These are phyloP conservation scores for Halesus radiatus DNA, from an alignment of 1,140 invertebrate genomes.

Conservation along the genomic window DNA sequence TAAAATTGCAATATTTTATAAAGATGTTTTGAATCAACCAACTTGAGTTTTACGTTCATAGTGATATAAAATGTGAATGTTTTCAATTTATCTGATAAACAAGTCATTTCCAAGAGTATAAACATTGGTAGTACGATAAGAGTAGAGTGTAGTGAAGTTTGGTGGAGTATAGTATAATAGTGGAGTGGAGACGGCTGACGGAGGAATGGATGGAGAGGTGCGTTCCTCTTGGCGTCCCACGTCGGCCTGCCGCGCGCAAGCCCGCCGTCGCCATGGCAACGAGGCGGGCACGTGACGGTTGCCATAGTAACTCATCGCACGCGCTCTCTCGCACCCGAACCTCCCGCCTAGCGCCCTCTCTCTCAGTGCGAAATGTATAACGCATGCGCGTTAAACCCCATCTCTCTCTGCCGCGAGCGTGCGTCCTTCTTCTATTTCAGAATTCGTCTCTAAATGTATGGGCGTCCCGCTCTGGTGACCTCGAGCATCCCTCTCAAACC, in stretches of 20 bases:
- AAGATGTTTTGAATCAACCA: too few species aligned
- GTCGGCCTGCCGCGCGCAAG: slow-evolving; percentile 60
- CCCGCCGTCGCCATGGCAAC: slow-evolving; percentile 63
- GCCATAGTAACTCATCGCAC: slow-evolving; percentile 62
- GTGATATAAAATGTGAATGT: too few species aligned
- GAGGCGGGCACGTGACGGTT: slow-evolving; percentile 68
- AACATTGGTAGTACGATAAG: too few species aligned
- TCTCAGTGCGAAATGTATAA: slow-evolving; percentile 42
- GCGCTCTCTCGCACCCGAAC: slow-evolving; percentile 31
- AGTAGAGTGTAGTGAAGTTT: too few species aligned
- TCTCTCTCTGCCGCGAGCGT: slow-evolving; percentile 30
- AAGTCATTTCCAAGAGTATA: too few species aligned
- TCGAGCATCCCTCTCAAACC: slow-evolving; percentile 13
- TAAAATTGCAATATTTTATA: too few species aligned
- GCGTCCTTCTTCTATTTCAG: slow-evolving; percentile 6
- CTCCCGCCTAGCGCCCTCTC: slow-evolving; percentile 33
- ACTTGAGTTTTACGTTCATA: too few species aligned
- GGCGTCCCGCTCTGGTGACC: not conserved
- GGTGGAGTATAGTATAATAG: too few species aligned
- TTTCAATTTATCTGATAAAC: too few species aligned
- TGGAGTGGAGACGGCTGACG: not conserved
- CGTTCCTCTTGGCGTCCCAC: slow-evolving; percentile 26
- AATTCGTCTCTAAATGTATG: slow-evolving; percentile 21
- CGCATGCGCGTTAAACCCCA: slow-evolving; percentile 44
- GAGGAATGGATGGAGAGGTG: not conserved